Evolutionary conservation across 1,140 invertebrate species (phyloP), one percentile per base, ranked within the genome.

Genomic region (Drosophila athabasca): DNA sequence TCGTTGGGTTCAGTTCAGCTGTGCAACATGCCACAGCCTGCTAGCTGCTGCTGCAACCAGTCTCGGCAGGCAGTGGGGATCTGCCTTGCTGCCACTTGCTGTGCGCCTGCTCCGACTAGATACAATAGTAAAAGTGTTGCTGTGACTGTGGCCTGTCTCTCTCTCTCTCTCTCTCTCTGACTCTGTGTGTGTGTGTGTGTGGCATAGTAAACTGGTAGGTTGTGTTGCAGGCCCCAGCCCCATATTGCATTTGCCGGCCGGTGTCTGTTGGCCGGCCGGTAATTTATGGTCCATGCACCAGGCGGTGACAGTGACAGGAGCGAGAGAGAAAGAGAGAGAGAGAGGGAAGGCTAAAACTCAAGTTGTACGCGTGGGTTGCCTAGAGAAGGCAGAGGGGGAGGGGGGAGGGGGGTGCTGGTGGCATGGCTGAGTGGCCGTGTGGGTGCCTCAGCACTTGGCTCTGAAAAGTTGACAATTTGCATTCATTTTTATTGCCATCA

Each of bases 81-180:
- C 24, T 26, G 24, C 35, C 60, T 50, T 62, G 17, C 77, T 90
- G 77, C 22, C 60, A 62, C 50, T 79, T 89, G 81, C 88, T 90
- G 88, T 72, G 74, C 88, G 88, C 88, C 88, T 80, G 88, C 78
- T 90, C 65, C 71, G 71, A 90, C 90, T 90, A 90, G 88, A 90
- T 90, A 90, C 88, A 90, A 90, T 90, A 90, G 88, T 88, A 90
- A 90, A 90, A 90, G 83, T 88, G 83, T 51, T 60, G 57, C 80
- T 62, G 53, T 48, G 70, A 64, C 24, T 67, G 67, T 52, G 29
- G 53, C 11, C 3, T 13, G 35, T 39, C 31, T 11, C 9, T 35
- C 2, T 35, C 31, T 35, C 2, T 11, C 11, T 39, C 35, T 39
- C 35, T 0, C 35, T 13, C 9, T 46, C 3, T 46, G 31, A 6